Base-by-base conservation (phyloP, 2,797 vertebrate species). In the Onychomys arenicola region DNA sequence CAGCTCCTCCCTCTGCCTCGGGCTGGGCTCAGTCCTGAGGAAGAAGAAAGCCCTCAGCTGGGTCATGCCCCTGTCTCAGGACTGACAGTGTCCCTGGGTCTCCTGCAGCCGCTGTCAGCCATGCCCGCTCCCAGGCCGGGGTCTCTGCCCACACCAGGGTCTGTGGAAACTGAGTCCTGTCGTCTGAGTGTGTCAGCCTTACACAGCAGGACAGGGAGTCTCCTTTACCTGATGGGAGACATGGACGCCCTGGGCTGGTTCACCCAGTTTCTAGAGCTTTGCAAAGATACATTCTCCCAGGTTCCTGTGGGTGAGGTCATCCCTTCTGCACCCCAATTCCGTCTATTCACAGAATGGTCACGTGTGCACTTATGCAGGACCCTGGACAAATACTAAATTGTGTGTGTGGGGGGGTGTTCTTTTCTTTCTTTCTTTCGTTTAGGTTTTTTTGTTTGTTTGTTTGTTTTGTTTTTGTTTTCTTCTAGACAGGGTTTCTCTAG, bases 321-420 rank as follows among this genome's bases (percentile, higher is more conserved):
- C 9, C 23, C 0, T 80, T 0, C n/a, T n/a, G 11, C 2, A 75
- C 14, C 25, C 25, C 52, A 88, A 13, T 40, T 59, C n/a, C 43
- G 4, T 43, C 21, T 73, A 2, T 75, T 43, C 5, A 27, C 37
- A 7, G 9, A 40, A 43, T 57, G 23, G 21, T 29, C 65, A 55
- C 40, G 6, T 1, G 23, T 17, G 43, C 32, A 34, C 0, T 16
- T 49, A 23, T 14, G 32, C 11, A 32, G 2, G 2, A 1, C 11
- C 43, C 25, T 5, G 17, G 1, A 12, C 0, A 2, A 76, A 57
- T 29, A 16, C 5, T 10, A 40, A 65, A 29, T 10, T 13, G 9
- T n/a, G n/a, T n/a, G n/a, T n/a, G n/a, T n/a, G n/a, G n/a, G n/a
- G n/a, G n/a, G n/a, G n/a, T n/a, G n/a, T n/a, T n/a, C n/a, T n/a